phyloP scores from a whole-genome alignment of 2,888 invertebrate genomes.

The Torymus aiolomorphi region DNA sequence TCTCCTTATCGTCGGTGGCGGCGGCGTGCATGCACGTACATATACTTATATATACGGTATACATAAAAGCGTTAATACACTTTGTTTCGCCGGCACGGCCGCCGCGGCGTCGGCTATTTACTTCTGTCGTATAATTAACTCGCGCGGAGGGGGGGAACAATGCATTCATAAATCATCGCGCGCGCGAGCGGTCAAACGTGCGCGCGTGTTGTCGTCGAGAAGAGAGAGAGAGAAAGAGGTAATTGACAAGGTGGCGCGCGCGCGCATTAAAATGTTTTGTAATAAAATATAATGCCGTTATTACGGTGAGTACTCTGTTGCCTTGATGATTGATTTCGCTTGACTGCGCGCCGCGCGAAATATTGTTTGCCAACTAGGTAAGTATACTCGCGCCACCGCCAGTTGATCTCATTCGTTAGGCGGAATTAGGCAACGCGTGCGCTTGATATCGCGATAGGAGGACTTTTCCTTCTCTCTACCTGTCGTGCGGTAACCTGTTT shows the following conservation, averaged over 20 bases:
- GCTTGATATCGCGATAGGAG: not conserved
- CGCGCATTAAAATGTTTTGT: conserved; percentile 51
- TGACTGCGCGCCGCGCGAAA: not conserved
- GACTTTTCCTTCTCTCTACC: not conserved
- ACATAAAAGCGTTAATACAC: conserved; percentile 42
- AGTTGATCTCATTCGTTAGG: no score
- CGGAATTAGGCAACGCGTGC: not conserved
- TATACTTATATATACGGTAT: not conserved
- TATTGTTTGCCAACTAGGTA: not conserved
- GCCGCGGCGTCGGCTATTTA: conserved; percentile 14
- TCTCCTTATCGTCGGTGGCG: no score
- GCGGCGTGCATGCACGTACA: no score
- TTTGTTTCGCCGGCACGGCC: conserved; percentile 30
- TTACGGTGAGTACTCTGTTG: conserved; percentile 1
- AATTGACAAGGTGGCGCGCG: conserved; percentile 52
- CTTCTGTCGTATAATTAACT: conserved; percentile 48
- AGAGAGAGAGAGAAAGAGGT: not conserved
- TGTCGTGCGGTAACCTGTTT: not conserved
- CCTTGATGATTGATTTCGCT: conserved; percentile 46
- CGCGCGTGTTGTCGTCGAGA: conserved; percentile 32
- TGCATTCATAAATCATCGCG: conserved; percentile 54
- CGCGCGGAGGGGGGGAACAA: conserved; percentile 40
- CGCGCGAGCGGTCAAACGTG: conserved; percentile 40
- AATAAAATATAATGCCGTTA: conserved; percentile 51
- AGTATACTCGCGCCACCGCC: no score